These are phyloP conservation scores for Calidris pugnax DNA, from an alignment of 2,113 vertebrate genomes.

Conservation along the genomic window DNA sequence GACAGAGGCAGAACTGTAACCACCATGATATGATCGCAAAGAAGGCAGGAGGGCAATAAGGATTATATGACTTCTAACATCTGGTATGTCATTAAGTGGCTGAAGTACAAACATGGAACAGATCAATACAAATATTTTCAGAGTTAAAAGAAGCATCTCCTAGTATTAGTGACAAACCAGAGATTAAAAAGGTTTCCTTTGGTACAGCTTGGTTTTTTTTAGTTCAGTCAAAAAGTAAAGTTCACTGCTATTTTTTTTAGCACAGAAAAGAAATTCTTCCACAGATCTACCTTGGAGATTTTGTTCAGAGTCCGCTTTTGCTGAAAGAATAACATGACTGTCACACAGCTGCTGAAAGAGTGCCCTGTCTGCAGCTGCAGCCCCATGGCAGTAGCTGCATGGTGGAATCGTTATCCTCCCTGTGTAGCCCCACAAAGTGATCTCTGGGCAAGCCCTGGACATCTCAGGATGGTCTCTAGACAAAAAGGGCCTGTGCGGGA, in stretches of 20 bases:
- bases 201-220: neutral
- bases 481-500: constrained; percentile 50
- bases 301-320: neutral
- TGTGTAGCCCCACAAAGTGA: neutral
- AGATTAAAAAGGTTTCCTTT: neutral
- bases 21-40: neutral
- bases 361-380: neutral
- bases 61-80: neutral
- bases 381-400: fast-evolving
- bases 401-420: neutral
- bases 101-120: neutral
- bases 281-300: neutral
- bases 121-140: neutral
- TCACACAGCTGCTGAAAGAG: neutral
- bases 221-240: no score
- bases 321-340: neutral
- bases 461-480: neutral
- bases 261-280: neutral
- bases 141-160: neutral
- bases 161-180: neutral
- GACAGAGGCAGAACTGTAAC: neutral
- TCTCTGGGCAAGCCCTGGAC: neutral
- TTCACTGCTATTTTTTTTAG: neutral
- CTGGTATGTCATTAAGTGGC: neutral
- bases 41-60: neutral